Evolutionary conservation across 2,113 vertebrate genomes (phyloP), one percentile per base, ranked within the genome.

Genomic region (Dendrocopos noguchii): DNA sequence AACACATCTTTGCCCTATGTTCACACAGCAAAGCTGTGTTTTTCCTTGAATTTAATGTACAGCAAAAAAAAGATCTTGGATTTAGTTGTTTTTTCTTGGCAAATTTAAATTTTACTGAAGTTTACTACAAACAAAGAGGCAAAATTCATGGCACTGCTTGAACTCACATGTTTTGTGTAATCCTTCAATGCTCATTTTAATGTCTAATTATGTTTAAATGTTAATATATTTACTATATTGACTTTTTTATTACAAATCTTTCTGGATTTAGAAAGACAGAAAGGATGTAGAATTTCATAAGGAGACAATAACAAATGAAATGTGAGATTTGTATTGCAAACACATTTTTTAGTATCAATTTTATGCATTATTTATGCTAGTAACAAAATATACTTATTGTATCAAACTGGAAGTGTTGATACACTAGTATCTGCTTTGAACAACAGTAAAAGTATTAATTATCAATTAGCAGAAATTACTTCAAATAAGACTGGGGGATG

Each of bases 361-460:
- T 90, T 89, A 96, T 96, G 87, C 7, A 4, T 80, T 96, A 95
- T 97, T 97, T 97, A 93, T 57, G 87, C 80, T 85, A 84, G 79
- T 78, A 90, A 10, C 93, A 95, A 95, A 97, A 95, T 82, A 84
- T 74, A 94, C 82, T 93, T 83, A 93, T 92, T 95, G 64, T 94
- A 80, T 94, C 79, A 92, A 92, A 71, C 42, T 84, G 67, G 56
- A 95, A 96, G 52, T 96, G 90, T 95, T 96, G 92, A 88, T 93
- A 96, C 29, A 97, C 52, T 78, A 94, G 81, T 92, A 97, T n/a
- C 10, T 76, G 65, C 55, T 90, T 96, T 93, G 94, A 96, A 91
- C 76, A 95, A 95, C 95, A 29, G 80, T 84, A 96, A 97, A 97
- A 68, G 80, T 96, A 97, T 97, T 96, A 95, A 98, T 98, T 97